Evolutionary conservation across 2,888 invertebrate species (phyloP), one percentile per base, ranked within the genome.

Genomic region (Caenorhabditis drosophilae): DNA sequence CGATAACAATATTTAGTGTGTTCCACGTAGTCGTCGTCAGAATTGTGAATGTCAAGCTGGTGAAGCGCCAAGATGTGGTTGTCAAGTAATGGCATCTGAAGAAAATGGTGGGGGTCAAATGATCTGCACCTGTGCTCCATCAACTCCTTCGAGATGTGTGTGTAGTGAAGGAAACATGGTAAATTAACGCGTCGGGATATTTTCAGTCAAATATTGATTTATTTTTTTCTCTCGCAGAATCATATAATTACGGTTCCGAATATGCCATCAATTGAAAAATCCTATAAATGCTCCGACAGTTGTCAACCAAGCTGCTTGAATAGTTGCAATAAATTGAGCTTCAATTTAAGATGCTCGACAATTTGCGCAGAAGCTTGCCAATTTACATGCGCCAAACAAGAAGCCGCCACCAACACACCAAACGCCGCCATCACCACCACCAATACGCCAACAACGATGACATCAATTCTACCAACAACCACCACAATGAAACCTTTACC

Each of bases 371-470:
- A 72, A 42, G 68, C 72, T 11, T 72, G 72, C 41, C 35, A 59
- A 34, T 72, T 69, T 54, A 68, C 72, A 12, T 72, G 72, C 41
- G 46, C 66, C 47, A 72, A 72, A 36, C 66, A 69, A 42, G 62
- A 62, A 42, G 25, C 49, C 23, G 20, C 46, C 3, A 45, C 56
- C 11, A 12, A 46, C n/a, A 22, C 42, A n/a, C 42, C 47, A 35
- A 22, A 27, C 2, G 48, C 55, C 2, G 38, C 55, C 20, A 35
- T 57, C 20, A 52, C 64, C 3, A 55, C 64, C 2, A 55, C 64
- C 2, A 35, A 27, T 16, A 44, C 64, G 20, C n/a, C 48, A 36
- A 31, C 48, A 23, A 20, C 23, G 31, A 31, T 31, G 31, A 31
- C 7, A 9, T 27, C 63, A 25, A 52, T 59, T 4, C 51, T 59